Base-by-base conservation (phyloP, 2,888 invertebrate genomes). In the Lepas anatifera region DNA sequence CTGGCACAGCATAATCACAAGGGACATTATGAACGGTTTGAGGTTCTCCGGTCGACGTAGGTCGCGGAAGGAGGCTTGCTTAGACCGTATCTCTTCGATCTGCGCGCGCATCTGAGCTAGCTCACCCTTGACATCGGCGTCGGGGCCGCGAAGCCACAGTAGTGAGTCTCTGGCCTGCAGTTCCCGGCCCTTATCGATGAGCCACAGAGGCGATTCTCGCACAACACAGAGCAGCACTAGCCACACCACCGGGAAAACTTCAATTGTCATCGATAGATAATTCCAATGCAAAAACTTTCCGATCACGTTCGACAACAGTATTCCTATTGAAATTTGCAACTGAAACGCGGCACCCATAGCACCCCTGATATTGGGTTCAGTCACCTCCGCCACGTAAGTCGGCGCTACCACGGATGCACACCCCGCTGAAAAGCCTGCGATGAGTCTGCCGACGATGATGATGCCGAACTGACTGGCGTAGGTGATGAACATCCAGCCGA, bases 1-100 rank as follows among this genome's bases (percentile, higher is more conserved):
- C 83, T 97, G 96, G 82, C 96, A 95, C 76, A 94, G 86, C 95
- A 96, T 96, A 68, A 96, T 83, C 0, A 91, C 89, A 29, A 95
- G 80, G 0, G 91, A 88, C 74, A 95, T 91, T 3, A 87, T 78
- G 50, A 96, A 80, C 0, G 95, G 92, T 75, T 88, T 89, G 68
- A 88, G 78, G 77, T 93, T 87, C 75, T 85, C 86, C 48, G 82
- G 84, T 66, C 83, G 82, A 75, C 89, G 84, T 22, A 95, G 81
- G 77, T 92, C 90, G 35, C 75, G 35, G 27, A 71, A 50, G 13
- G 72, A 70, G 16, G 67, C 64, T 25, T 72, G 70, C 63, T 69
- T 69, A 27, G 68, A n/a, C 69, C 71, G 25, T 3, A 64, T 41
- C 22, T 66, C 72, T n/a, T 70, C 39, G 52, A 69, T 68, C 16